Evolutionary conservation across 2,113 vertebrate species (phyloP), one percentile per base, ranked within the genome.

Genomic region (Tapirus terrestris): DNA sequence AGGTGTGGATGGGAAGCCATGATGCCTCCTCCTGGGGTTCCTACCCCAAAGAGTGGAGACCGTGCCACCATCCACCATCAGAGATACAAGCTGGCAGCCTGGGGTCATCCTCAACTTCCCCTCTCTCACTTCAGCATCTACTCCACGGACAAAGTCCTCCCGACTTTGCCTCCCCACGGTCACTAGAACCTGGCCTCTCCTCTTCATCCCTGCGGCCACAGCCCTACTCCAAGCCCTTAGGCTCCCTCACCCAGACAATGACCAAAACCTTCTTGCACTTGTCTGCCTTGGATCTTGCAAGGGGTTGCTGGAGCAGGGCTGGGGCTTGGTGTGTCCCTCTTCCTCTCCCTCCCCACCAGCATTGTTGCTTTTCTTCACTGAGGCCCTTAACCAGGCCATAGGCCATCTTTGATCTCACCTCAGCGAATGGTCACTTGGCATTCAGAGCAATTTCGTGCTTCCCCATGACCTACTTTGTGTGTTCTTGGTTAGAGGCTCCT

Each of bases 391-490:
- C 51, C 65, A 87, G 89, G 39, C 92, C n/a, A 18, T 6, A 14
- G 70, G 36, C 58, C 58, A 0, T 56, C 84, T 83, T 87, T 73
- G 67, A 68, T 81, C 39, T 63, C 61, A 29, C 20, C n/a, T 88
- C 81, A 82, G 90, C 1, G 0, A 83, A 53, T 16, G 53, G 76
- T 56, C 53, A 5, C 25, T 95, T 73, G 63, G 85, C 8, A 16
- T 81, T 81, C 6, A 1, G 51, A 67, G 21, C n/a, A 87, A 10
- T 77, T 80, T 18, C 73, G 53, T 84, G 82, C 92, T 95, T 96
- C 39, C 76, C 87, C 68, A 36, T 93, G 95, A 89, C 92, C 95
- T 89, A 68, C 29, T 95, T 93, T 77, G 48, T 39, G 39, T 85
- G 61, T 77, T 81, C 75, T 68, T 91, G 67, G 58, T 88, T 61